Percentiles rank a stretch among this genome's conserved stretches.
phyloP scores from a whole-genome alignment of 2,113 vertebrate species.

The Alligator sinensis region DNA sequence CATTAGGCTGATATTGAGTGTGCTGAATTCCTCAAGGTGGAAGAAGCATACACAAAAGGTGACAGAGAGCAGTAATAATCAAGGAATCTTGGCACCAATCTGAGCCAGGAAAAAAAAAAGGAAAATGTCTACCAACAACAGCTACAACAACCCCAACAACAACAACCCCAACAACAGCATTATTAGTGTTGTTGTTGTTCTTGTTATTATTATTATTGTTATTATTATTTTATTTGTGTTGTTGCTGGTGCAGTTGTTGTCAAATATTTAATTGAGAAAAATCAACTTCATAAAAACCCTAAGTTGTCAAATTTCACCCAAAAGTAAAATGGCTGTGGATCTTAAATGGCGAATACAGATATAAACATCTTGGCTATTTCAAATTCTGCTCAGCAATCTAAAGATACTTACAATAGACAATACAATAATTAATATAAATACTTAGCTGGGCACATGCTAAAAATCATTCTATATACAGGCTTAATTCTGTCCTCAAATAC shows the following conservation, averaged over 20 bases:
- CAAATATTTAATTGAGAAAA: no score
- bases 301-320: not conserved
- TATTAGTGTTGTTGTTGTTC: no score
- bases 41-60: not conserved
- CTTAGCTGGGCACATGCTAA: not conserved
- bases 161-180: no score
- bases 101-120: not conserved
- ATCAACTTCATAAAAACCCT: no score
- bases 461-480: not conserved
- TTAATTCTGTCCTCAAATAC: not conserved
- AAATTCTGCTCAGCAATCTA: not conserved
- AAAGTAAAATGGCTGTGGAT: not conserved
- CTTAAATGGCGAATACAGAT: not conserved
- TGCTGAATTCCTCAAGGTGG: not conserved
- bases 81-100: not conserved
- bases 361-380: not conserved
- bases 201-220: no score
- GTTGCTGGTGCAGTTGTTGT: no score
- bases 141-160: not conserved
- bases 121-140: not conserved
- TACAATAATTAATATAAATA: not conserved
- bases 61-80: not conserved
- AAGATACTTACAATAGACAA: not conserved
- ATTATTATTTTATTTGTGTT: no score
- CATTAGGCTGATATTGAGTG: conserved; percentile 19